Conservation (phyloP, 1,140 invertebrate species). For the Drosophila sulfurigaster region DNA sequence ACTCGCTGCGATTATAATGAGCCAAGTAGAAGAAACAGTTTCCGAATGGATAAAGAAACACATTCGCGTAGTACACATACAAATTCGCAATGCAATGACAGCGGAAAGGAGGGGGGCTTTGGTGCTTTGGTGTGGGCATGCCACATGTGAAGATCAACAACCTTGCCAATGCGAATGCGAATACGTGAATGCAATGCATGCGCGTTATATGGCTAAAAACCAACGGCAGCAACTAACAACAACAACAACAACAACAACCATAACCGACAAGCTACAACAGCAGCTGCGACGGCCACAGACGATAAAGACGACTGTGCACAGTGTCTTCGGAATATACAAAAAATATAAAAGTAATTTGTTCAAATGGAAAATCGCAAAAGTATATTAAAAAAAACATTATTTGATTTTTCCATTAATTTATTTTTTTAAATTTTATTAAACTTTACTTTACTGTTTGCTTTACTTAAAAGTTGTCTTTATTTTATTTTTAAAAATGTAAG, state of each 20-base stretch:
- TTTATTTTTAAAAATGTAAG: too few relatives aligned
- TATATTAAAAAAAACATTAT: too few relatives aligned
- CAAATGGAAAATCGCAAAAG: too few relatives aligned
- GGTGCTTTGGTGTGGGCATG: conserved; percentile 6
- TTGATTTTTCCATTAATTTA: too few relatives aligned
- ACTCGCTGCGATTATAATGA: too few relatives aligned
- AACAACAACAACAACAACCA: conserved; percentile 24
- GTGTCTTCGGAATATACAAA: conserved; percentile 6
- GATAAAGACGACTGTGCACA: conserved; percentile 15
- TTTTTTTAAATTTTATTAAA: too few relatives aligned
- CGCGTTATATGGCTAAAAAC: conserved; percentile 66
- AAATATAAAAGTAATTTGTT: too few relatives aligned
- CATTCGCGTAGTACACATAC: background rate
- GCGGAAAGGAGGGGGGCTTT: background rate
- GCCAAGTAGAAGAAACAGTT: background rate
- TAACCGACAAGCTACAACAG: conserved; percentile 15
- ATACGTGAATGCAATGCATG: conserved; percentile 52
- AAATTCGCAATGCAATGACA: conserved; percentile 2
- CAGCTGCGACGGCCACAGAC: conserved; percentile 16
- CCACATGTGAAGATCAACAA: conserved; percentile 78
- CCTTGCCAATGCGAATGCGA: conserved; percentile 62
- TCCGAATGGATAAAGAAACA: conserved; percentile 46
- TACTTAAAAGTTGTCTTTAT: too few relatives aligned
- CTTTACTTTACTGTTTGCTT: too few relatives aligned
- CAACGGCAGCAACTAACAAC: conserved; percentile 22